Evolutionary conservation across 2,888 invertebrate species (phyloP).

Genomic region (Corythucha ciliata): DNA sequence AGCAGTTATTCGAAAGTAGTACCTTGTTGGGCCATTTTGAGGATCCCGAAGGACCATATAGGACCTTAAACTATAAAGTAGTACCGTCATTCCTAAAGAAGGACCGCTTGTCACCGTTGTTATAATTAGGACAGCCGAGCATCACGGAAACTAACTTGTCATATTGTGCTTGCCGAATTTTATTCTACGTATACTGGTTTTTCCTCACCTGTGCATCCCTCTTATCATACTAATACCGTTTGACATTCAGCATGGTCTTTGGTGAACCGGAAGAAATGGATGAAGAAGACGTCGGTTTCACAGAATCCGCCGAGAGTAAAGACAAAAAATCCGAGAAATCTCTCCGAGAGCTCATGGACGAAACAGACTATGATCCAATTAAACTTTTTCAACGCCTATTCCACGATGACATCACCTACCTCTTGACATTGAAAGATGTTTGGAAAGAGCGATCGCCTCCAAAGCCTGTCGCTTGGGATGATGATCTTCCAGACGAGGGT

Average conservation of each 20-base stretch:
- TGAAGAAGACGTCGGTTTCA: constrained; percentile 83
- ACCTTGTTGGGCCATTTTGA: too few relatives aligned
- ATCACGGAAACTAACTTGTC: too few relatives aligned
- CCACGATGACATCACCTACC: constrained; percentile 85
- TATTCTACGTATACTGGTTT: too few relatives aligned
- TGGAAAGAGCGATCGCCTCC: constrained; percentile 90
- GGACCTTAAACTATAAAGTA: too few relatives aligned
- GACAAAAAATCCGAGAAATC: constrained; percentile 41
- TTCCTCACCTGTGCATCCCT: too few relatives aligned
- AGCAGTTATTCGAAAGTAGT: too few relatives aligned
- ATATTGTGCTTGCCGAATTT: too few relatives aligned
- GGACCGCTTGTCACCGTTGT: too few relatives aligned
- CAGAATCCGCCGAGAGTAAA: constrained; percentile 79
- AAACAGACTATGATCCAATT: constrained; percentile 68
- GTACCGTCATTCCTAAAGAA: too few relatives aligned
- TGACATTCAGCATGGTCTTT: constrained; percentile 72
- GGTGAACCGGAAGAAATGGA: constrained; percentile 88
- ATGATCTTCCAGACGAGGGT: constrained; percentile 46
- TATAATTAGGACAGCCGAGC: too few relatives aligned
- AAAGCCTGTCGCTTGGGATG: constrained; percentile 50
- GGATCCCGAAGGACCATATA: too few relatives aligned
- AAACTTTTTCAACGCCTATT: constrained; percentile 90
- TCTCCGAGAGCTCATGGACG: constrained; percentile 82
- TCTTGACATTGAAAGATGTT: constrained; percentile 86
- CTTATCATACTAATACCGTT: too few relatives aligned